Evolutionary conservation across 1,140 invertebrate species (phyloP).

Genomic region (Caenorhabditis latens): DNA sequence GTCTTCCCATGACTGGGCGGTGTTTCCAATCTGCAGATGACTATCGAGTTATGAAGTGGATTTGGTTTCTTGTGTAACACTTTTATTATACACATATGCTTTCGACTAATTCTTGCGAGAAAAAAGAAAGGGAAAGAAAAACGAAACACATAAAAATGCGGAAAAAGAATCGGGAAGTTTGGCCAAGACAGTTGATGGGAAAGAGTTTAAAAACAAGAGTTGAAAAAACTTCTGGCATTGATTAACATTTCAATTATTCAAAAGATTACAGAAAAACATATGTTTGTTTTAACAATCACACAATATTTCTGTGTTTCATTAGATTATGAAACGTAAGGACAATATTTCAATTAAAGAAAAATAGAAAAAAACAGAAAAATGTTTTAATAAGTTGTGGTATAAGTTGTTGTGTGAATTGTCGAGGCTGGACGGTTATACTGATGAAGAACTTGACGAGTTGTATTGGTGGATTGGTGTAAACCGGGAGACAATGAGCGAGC

Average conservation of each 20-base stretch:
- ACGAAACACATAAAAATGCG: slow-evolving; percentile 28
- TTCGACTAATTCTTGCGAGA: slow-evolving; percentile 54
- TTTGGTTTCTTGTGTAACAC: slow-evolving; percentile 28
- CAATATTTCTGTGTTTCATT: too few species aligned
- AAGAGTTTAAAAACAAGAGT: too few species aligned
- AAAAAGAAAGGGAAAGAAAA: slow-evolving; percentile 26
- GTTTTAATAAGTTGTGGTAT: slow-evolving; percentile 19
- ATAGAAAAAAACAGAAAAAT: background rate
- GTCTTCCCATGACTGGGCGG: slow-evolving; percentile 48
- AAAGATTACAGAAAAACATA: background rate
- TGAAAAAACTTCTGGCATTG: too few species aligned
- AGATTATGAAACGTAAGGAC: background rate
- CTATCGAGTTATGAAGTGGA: slow-evolving; percentile 52
- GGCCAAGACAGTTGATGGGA: background rate
- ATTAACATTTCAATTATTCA: background rate
- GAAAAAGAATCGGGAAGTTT: background rate
- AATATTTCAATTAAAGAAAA: background rate
- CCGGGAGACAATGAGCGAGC: slow-evolving; percentile 60
- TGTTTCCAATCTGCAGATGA: slow-evolving; percentile 29
- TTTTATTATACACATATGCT: slow-evolving; percentile 55
- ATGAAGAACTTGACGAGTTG: slow-evolving; percentile 20
- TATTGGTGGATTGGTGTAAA: slow-evolving; percentile 24
- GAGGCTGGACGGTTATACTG: slow-evolving; percentile 47
- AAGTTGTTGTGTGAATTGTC: slow-evolving; percentile 38
- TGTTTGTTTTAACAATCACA: too few species aligned